Base-by-base conservation (phyloP, 2,113 vertebrate species). In the Apaloderma vittatum region DNA sequence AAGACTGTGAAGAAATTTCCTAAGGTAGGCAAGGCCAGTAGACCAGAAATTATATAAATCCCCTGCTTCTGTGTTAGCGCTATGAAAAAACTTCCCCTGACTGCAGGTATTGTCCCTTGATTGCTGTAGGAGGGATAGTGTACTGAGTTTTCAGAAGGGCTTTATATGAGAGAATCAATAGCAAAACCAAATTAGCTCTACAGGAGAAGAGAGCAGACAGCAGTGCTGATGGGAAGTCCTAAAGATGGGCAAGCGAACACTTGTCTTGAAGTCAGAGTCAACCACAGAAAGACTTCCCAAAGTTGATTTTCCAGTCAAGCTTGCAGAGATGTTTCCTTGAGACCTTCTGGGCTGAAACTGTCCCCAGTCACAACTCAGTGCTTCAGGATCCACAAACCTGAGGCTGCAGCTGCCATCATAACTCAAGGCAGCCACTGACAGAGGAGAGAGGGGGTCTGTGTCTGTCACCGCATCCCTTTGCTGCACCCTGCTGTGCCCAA, bases 401-500 rank as follows among this genome's bases (percentile, higher is more conserved):
- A 45, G 27, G 8, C 12, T 88, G 26, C 23, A 72, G 74, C 30
- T 67, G 45, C 32, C 36, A 16, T 15, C 10, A 12, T 37, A 72
- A 52, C 9, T 34, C 37, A 36, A 54, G 45, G 34, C 26, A 77
- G 22, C 11, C 37, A 54, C 11, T 0, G 1, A 27, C 16, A 65
- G 32, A 48, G 13, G 27, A 68, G 49, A 37, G 20, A 59, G 34
- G 2, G 22, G 48, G 22, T 15, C 4, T 27, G n/a, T 24, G 36
- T 12, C 26, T 80, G 37, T 23, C 30, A 34, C 3, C 0, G 11
- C 37, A 66, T 2, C 6, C 30, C 5, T 21, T 72, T 54, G 3
- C 22, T 72, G 27, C 17, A 48, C 9, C 17, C 17, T 0, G 0
- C 9, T 59, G 1, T 46, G 18, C 27, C 59, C 23, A 54, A 37